These are phyloP conservation scores for Calliphora vomitoria DNA, from an alignment of 2,888 invertebrate genomes.

Conservation along the genomic window DNA sequence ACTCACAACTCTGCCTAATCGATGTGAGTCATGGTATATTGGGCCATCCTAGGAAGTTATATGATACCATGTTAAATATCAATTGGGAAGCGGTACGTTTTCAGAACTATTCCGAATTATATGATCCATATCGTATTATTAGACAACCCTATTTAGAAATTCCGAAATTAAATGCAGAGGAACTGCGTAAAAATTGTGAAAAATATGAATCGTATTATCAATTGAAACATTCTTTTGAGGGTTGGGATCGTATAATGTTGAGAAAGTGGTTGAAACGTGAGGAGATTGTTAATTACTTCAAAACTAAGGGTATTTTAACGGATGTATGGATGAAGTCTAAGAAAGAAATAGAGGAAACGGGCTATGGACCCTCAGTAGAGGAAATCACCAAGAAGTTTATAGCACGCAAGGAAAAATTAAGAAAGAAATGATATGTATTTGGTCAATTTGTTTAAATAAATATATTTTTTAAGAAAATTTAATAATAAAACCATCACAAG, in stretches of 20 bases:
- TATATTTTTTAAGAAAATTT: not conserved
- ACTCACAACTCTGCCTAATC: slow-evolving; percentile 80
- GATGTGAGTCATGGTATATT: slow-evolving; percentile 82
- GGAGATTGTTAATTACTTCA: slow-evolving; percentile 76
- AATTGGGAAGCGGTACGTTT: slow-evolving; percentile 80
- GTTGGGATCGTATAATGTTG: slow-evolving; percentile 70
- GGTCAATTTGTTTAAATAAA: not conserved
- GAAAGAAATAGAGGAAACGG: slow-evolving; percentile 68
- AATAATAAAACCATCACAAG: no score
- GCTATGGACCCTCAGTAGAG: slow-evolving; percentile 72
- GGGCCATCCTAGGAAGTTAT: slow-evolving; percentile 81
- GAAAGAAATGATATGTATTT: slow-evolving; percentile 62
- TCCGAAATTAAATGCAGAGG: slow-evolving; percentile 76
- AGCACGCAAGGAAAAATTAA: slow-evolving; percentile 71
- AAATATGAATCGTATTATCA: slow-evolving; percentile 79
- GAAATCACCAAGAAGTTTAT: slow-evolving; percentile 73
- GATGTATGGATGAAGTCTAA: slow-evolving; percentile 75
- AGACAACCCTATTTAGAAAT: slow-evolving; percentile 79
- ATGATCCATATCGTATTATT: slow-evolving; percentile 82
- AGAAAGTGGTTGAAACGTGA: slow-evolving; percentile 79
- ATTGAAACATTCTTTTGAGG: slow-evolving; percentile 77
- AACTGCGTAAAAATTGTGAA: slow-evolving; percentile 74
- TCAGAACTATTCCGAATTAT: slow-evolving; percentile 76
- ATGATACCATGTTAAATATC: slow-evolving; percentile 80
- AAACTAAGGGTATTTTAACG: slow-evolving; percentile 77